These are phyloP conservation scores for Xylophagus ater DNA, from an alignment of 2,888 invertebrate genomes.

Conservation along the genomic window DNA sequence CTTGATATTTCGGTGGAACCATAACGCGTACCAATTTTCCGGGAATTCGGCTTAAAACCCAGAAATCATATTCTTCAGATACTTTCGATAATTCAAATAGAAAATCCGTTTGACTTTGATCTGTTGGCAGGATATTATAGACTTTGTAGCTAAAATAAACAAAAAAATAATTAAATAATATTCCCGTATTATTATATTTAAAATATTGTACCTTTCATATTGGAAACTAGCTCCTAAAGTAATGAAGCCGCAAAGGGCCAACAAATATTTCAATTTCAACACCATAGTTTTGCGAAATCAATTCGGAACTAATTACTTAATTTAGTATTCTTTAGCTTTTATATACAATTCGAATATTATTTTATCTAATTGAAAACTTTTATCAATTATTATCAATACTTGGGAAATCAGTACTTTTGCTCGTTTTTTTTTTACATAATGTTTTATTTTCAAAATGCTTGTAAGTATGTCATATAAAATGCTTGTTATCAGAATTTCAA, in stretches of 20 bases:
- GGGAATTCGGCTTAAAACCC: constrained; percentile 1
- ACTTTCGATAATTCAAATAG: constrained; percentile 20
- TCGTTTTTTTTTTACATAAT: too few relatives aligned
- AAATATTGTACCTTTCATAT: constrained; percentile 10
- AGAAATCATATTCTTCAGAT: constrained; percentile 9
- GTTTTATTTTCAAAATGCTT: too few relatives aligned
- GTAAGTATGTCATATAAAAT: too few relatives aligned
- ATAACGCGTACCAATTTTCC: constrained; percentile 9
- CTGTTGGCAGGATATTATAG: constrained; percentile 23
- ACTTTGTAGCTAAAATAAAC: constrained; percentile 26
- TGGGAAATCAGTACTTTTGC: too few relatives aligned
- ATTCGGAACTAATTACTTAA: too few relatives aligned
- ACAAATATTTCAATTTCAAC: too few relatives aligned
- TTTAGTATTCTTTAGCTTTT: too few relatives aligned
- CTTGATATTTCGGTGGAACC: constrained; percentile 11
- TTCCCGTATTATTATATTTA: neutral
- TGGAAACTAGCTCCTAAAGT: constrained; percentile 10
- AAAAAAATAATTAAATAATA: neutral
- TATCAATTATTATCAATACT: too few relatives aligned
- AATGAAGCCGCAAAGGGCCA: constrained; percentile 8
- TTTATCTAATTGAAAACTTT: too few relatives aligned
- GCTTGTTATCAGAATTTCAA: too few relatives aligned
- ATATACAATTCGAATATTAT: too few relatives aligned
- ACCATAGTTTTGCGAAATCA: too few relatives aligned
- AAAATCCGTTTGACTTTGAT: constrained; percentile 18